phyloP scores from a whole-genome alignment of 2,113 vertebrate genomes.

The Peucedramus taeniatus region DNA sequence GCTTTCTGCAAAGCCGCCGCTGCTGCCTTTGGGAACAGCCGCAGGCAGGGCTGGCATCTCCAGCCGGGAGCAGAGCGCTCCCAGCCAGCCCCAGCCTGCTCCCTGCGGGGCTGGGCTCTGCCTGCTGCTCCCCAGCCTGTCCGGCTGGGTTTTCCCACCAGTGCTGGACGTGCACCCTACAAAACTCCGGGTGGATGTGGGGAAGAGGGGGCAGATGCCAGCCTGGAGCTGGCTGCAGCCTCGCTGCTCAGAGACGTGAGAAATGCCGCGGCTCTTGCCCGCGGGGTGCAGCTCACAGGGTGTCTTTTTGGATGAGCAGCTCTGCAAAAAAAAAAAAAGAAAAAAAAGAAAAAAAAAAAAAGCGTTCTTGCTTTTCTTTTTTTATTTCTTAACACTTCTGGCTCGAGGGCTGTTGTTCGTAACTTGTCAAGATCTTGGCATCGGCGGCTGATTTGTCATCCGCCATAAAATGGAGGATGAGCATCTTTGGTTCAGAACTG shows the following conservation, averaged over 20 bases:
- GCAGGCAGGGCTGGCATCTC: neutral
- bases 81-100: neutral
- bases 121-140: accelerated
- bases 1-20: neutral
- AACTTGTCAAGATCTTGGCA: conserved; percentile 59
- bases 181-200: neutral
- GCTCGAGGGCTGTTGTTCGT: conserved; percentile 31
- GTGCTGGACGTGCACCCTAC: accelerated
- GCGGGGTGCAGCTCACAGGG: neutral
- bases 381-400: conserved; percentile 23
- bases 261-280: neutral
- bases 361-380: neutral
- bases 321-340: neutral
- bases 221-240: neutral
- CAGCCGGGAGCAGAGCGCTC: neutral
- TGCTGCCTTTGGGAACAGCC: neutral
- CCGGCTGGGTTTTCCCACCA: accelerated
- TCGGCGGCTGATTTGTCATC: conserved; percentile 37
- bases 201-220: neutral
- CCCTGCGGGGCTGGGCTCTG: neutral
- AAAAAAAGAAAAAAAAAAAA: neutral
- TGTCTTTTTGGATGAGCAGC: neutral
- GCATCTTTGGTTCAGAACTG: conserved; percentile 42
- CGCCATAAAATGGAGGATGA: conserved; percentile 49
- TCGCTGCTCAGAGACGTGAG: accelerated